phyloP scores from a whole-genome alignment of 2,888 invertebrate species.

The Orthosia gracilis region DNA sequence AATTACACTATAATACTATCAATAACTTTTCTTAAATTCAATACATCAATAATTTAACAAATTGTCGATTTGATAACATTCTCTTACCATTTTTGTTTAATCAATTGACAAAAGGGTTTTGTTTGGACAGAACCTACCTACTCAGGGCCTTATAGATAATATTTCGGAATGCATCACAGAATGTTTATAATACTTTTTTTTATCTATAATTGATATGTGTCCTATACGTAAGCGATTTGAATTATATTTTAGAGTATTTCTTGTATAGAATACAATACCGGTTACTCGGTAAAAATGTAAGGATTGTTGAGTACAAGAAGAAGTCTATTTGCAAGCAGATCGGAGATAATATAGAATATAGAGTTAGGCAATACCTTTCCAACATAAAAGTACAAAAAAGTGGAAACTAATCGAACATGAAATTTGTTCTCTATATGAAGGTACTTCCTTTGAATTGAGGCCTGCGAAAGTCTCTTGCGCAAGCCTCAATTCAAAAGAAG shows the following conservation, averaged over 20 bases:
- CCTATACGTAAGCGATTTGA: constrained; percentile 21
- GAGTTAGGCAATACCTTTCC: background rate
- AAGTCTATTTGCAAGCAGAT: constrained; percentile 9
- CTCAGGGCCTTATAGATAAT: constrained; percentile 1
- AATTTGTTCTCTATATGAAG: background rate
- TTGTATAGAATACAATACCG: constrained; percentile 11
- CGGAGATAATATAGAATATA: background rate
- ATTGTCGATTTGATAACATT: constrained; percentile 19
- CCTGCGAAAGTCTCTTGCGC: background rate
- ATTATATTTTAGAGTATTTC: constrained; percentile 40
- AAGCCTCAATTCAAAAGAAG: too few relatives aligned
- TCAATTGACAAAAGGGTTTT: constrained; percentile 40
- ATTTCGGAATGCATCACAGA: constrained; percentile 48
- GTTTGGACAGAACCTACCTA: constrained; percentile 29
- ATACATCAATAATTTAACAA: constrained; percentile 3
- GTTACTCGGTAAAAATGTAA: background rate
- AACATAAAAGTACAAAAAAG: background rate
- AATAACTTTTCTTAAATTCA: constrained; percentile 30
- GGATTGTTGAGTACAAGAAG: background rate
- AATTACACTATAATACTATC: constrained; percentile 30
- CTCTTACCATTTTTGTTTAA: constrained; percentile 2
- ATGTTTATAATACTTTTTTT: constrained; percentile 24
- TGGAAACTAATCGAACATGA: background rate
- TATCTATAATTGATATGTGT: constrained; percentile 26
- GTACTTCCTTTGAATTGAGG: background rate